Conservation (phyloP, 2,888 invertebrate species). For the Drosophila cracens region DNA sequence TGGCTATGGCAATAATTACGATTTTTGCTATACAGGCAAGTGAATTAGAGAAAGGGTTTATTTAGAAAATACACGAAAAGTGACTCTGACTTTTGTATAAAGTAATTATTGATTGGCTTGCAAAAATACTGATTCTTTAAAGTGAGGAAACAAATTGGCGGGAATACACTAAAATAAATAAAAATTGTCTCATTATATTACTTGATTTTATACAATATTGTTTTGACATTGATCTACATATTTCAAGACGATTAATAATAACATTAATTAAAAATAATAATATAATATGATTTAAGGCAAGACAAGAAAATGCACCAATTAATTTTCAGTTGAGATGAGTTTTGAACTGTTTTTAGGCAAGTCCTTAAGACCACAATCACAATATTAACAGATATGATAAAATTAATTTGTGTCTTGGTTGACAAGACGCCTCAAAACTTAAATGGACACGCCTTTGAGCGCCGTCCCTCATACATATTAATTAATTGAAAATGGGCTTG, state of each 20-base stretch:
- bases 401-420: conserved; percentile 1
- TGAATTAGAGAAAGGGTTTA: neutral
- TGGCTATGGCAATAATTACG: neutral
- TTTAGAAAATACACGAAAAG: neutral
- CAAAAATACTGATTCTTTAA: neutral
- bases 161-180: neutral
- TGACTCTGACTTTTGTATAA: neutral
- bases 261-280: neutral
- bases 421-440: conserved; percentile 21
- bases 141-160: neutral
- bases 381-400: neutral
- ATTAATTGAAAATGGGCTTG: conserved; percentile 56
- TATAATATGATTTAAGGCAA: neutral
- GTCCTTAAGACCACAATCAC: neutral
- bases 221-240: neutral
- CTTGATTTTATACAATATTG: neutral
- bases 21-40: neutral
- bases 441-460: conserved; percentile 28
- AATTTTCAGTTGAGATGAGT: neutral
- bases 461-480: conserved; percentile 64
- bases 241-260: neutral
- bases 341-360: neutral
- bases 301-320: no score
- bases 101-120: neutral
- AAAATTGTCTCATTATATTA: neutral